Evolutionary conservation across 30 jellyfish, hydroid and myxozoan species (phyloP).

Genomic region (Mastigias papua): DNA sequence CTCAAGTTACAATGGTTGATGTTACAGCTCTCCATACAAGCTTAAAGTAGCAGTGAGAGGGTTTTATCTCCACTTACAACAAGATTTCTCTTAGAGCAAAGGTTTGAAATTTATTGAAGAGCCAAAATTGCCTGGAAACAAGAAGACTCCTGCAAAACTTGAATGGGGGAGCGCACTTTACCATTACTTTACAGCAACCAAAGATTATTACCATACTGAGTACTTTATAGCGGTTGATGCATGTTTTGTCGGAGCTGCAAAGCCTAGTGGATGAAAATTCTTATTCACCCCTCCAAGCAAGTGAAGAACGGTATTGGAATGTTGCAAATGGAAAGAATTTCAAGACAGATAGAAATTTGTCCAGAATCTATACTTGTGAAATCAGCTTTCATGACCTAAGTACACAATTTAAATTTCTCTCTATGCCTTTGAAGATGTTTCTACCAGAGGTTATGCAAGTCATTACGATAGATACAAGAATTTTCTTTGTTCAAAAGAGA

Average conservation of each 20-base stretch:
- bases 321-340: not conserved
- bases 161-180: not conserved
- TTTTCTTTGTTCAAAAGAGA: not conserved
- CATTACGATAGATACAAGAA: constrained; percentile 38
- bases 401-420: constrained; percentile 38
- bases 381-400: constrained; percentile 10
- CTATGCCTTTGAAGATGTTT: not conserved
- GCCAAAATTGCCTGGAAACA: not conserved
- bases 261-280: not conserved
- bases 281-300: not conserved
- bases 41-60: not conserved
- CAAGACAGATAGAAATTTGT: not conserved
- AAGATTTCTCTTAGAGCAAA: not conserved
- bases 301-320: not conserved
- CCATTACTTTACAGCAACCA: not conserved
- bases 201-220: not conserved
- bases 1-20: too few species aligned
- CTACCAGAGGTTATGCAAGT: constrained; percentile 40
- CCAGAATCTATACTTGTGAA: constrained; percentile 1
- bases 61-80: not conserved
- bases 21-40: not conserved
- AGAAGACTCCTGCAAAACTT: not conserved
- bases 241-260: not conserved
- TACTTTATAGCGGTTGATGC: not conserved
- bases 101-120: not conserved